Evolutionary conservation across 2,797 vertebrate species (phyloP).

Genomic region (Lacerta bilineata): DNA sequence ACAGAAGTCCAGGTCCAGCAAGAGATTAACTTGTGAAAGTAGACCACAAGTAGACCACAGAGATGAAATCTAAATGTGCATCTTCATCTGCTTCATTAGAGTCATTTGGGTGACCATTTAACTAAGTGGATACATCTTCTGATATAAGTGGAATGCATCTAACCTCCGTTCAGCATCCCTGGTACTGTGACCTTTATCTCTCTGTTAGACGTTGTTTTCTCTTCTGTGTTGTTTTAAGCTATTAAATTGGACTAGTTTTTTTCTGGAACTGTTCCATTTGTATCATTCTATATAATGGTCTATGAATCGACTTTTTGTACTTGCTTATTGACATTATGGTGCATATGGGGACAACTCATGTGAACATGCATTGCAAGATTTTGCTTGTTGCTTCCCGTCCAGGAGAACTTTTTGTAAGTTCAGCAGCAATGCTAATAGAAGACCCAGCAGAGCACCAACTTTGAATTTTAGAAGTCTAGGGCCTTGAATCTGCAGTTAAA

Average conservation of each 20-base stretch:
- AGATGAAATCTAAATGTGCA: not conserved
- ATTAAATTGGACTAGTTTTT: too few relatives aligned
- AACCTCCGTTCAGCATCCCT: not conserved
- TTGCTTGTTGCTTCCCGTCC: not conserved
- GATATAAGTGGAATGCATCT: not conserved
- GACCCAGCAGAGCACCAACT: not conserved
- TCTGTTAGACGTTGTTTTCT: too few relatives aligned
- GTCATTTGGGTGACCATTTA: not conserved
- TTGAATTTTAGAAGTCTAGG: not conserved
- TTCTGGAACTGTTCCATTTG: too few relatives aligned
- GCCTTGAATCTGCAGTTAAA: not conserved
- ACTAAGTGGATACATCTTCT: not conserved
- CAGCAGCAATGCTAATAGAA: not conserved
- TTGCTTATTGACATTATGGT: not conserved
- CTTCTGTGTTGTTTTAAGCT: too few relatives aligned
- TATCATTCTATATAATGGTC: too few relatives aligned
- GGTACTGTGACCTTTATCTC: not conserved
- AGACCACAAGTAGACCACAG: not conserved
- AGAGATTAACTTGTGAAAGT: not conserved
- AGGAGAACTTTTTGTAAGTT: not conserved
- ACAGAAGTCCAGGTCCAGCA: not conserved
- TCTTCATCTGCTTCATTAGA: not conserved
- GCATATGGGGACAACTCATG: too few relatives aligned
- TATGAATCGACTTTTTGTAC: too few relatives aligned
- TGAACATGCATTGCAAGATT: not conserved